phyloP scores from a whole-genome alignment of 2,113 vertebrate species.

The Hippocampus abdominalis region DNA sequence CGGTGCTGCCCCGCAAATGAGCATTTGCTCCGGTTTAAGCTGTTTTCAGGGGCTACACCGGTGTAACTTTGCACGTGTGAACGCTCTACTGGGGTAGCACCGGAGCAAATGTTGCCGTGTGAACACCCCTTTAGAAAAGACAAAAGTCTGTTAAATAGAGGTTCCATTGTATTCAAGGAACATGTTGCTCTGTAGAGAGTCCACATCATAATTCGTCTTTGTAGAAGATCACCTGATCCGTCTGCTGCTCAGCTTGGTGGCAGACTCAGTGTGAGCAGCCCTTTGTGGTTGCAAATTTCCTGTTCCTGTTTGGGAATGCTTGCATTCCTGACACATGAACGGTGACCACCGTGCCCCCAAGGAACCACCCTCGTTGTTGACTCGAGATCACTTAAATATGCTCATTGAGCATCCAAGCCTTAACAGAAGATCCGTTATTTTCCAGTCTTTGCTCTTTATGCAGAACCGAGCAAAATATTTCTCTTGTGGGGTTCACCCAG shows the following conservation, averaged over 20 bases:
- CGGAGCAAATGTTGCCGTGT: no score
- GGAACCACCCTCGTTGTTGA: not conserved
- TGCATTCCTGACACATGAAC: slow-evolving; percentile 42
- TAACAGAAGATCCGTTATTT: not conserved
- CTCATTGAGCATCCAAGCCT: not conserved
- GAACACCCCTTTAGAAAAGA: no score
- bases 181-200: not conserved
- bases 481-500: not conserved
- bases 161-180: not conserved
- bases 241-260: not conserved
- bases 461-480: not conserved
- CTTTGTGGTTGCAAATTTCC: slow-evolving; percentile 22
- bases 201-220: slow-evolving; percentile 50
- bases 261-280: slow-evolving; percentile 26
- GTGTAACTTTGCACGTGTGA: no score
- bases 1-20: no score
- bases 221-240: slow-evolving; percentile 48
- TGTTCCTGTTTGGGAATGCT: not conserved
- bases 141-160: no score
- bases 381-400: slow-evolving; percentile 10
- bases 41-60: no score
- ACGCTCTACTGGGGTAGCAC: no score
- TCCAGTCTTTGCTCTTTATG: not conserved
- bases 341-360: slow-evolving; percentile 13
- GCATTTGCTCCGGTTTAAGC: no score